Base-by-base conservation (phyloP, 2,888 invertebrate genomes). In the Andrena bicolor region DNA sequence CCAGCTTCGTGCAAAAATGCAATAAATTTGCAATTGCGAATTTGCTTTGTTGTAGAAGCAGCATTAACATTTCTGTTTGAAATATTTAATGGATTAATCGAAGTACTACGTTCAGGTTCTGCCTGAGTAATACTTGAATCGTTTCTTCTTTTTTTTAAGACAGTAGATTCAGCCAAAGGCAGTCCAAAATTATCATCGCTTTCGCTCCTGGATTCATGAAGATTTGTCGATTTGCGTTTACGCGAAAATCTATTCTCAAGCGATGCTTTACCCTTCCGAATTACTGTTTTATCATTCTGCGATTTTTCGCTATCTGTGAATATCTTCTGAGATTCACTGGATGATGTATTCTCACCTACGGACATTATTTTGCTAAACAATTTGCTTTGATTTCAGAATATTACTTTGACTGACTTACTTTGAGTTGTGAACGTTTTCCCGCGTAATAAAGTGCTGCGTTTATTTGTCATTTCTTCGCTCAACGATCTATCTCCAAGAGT, bases 1-100 rank as follows among this genome's bases (percentile, higher is more conserved):
- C 93, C 93, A 20, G 86, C 89, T 61, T 80, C 72, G 16, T 79
- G 74, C 2, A 93, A 85, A 85, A 93, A 93, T 8, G 83, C 58
- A 13, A 65, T 48, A 63, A 93, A 86, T 85, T 76, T 69, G 73
- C 71, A 73, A 10, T 32, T 32, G 32, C 1, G 1, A 8, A 32
- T 32, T 32, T 6, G 8, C 32, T 77, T 49, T 77, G 23, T 53
- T 5, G 10, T 10, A 60, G 51, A 41, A 75, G 20, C 16, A 64
- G 5, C 2, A 41, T 51, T n/a, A 49, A 16, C 4, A 65, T 16
- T 32, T 41, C 49, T 58, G 5, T 60, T 41, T 13, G 66, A 74
- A 51, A 56, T n/a, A 70, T 26, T 48, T 69, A 23, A 49, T 53
- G 49, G 16, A 35, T 51, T 26, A 2, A 0, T 56, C 13, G 61